Base-by-base conservation (phyloP, 2,888 invertebrate genomes). In the Spodoptera picta region DNA sequence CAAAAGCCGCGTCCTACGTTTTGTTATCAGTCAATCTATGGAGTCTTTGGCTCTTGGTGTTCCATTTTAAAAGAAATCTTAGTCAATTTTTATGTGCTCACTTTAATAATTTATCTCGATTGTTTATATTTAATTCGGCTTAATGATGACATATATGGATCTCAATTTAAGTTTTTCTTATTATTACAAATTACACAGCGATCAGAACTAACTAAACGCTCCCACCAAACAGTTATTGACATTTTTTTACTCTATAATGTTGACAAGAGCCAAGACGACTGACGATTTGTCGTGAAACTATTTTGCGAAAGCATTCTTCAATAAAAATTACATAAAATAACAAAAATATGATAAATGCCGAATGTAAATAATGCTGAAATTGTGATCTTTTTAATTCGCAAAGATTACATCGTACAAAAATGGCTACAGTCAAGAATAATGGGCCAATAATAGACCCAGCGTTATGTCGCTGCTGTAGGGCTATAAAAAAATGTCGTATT, bases 401-500 rank as follows among this genome's bases (percentile, higher is more conserved):
- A 31, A 11, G 44, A 44, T 45, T 55, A n/a, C 53, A 59, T 6
- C n/a, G 24, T 7, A 10, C 47, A 85, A 80, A 80, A 77, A 93
- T 93, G 92, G 87, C 88, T 79, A 81, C 83, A 43, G 79, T 79
- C 31, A 92, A 91, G 78, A 91, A 82, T 69, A 93, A 92, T 73
- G 92, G 93, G 36, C 92, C 89, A 10, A 82, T 94, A 52, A 86
- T 94, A 81, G 92, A 94, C 70, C 93, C 93, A 75, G 94, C 89
- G 6, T 69, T 94, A n/a, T 94, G 94, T 81, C 86, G 94, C 74
- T 92, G 92, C 59, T 94, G 94, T 69, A 80, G 93, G 43, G 88
- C 93, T 14, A 94, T 94, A 14, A 94, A 94, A 80, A 94, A 92
- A 90, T 94, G 94, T 78, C 88, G 94, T 77, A 82, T 92, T 10